Evolutionary conservation across 2,113 vertebrate genomes (phyloP), one percentile per base, ranked within the genome.

Genomic region (Esox niger): DNA sequence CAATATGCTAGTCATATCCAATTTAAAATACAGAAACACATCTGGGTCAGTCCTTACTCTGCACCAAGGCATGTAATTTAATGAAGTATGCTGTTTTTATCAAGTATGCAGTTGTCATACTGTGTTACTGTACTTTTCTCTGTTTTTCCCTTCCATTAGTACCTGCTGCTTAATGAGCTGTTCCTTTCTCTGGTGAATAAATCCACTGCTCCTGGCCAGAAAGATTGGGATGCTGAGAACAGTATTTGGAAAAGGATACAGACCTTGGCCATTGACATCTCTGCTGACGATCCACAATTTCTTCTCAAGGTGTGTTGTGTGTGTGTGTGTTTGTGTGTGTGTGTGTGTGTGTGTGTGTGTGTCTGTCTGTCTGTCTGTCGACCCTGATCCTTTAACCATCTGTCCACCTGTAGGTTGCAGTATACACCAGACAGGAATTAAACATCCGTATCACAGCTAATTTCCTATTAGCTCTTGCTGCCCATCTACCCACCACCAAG

Each of bases 361-460:
- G 17, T 15, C 20, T 27, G 20, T 29, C 32, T 20, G 31, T 17
- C 13, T 15, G 9, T 2, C 6, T 32, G 58, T n/a, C n/a, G n/a
- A n/a, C n/a, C n/a, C n/a, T n/a, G n/a, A n/a, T n/a, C 7, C 17
- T 17, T 8, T 59, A 27, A 20, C 15, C 58, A 61, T 32, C 21
- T 38, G 66, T 55, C 10, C 6, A 47, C 46, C 1, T 58, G 26
- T 77, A 97, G 95, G 92, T 95, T 46, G 91, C 94, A 6, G 79
- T 97, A 59, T 97, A 95, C 56, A 81, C 93, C 20, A 90, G 95
- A 35, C 95, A 95, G 74, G 90, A 95, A 66, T 80, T 97, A 72
- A 96, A 95, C 69, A 83, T 96, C 63, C 91, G 95, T n/a, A 90
- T 90, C 56, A 87, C 91, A 0, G 91, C 95, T n/a, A 95, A 95